These are phyloP conservation scores for Eupithecia dodoneata DNA, from an alignment of 2,888 invertebrate genomes.

Conservation along the genomic window DNA sequence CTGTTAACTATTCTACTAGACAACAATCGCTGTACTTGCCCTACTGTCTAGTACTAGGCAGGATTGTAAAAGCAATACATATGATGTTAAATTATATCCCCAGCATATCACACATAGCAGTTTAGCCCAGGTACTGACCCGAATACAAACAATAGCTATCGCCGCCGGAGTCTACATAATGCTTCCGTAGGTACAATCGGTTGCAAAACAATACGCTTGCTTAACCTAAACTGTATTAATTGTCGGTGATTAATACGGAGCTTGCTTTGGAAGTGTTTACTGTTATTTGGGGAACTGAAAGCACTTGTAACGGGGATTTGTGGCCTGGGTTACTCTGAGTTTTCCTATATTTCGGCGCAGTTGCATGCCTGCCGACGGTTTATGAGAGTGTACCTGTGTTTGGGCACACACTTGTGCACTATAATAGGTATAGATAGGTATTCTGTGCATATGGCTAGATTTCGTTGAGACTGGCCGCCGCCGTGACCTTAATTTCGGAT, in stretches of 20 bases:
- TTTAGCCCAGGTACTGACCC: constrained; percentile 21
- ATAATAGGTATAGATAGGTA: too few species aligned
- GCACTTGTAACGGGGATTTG: neutral
- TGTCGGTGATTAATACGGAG: constrained; percentile 18
- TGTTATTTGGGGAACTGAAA: neutral
- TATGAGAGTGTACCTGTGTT: too few species aligned
- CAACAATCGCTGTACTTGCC: too few species aligned
- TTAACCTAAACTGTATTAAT: constrained; percentile 28
- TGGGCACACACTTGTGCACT: too few species aligned
- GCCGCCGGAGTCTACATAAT: neutral
- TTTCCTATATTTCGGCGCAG: too few species aligned
- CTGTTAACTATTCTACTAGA: too few species aligned
- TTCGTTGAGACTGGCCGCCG: too few species aligned
- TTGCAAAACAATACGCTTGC: constrained; percentile 30
- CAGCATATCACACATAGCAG: constrained; percentile 3
- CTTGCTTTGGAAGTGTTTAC: neutral
- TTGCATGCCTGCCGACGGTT: too few species aligned
- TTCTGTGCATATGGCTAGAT: too few species aligned
- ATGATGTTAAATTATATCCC: neutral
- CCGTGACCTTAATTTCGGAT: too few species aligned
- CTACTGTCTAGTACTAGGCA: too few species aligned
- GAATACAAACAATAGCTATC: constrained; percentile 31
- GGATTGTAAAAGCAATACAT: too few species aligned
- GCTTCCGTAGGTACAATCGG: constrained; percentile 9
- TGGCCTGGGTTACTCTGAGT: neutral